These are phyloP conservation scores for Drosophila prosaltans DNA, from an alignment of 1,140 invertebrate species.

Conservation along the genomic window DNA sequence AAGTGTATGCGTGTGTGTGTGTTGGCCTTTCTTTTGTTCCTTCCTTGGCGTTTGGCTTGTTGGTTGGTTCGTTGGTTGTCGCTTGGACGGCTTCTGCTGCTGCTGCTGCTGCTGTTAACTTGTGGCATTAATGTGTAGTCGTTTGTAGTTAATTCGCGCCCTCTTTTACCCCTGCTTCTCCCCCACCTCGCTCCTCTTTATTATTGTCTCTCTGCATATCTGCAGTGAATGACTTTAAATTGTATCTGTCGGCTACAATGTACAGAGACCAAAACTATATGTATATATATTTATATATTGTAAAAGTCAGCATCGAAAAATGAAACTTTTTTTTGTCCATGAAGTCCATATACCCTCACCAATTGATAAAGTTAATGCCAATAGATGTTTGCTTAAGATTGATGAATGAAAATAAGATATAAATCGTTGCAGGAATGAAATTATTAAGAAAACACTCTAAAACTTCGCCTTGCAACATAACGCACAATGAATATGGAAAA, in stretches of 20 bases:
- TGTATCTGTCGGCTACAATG: constrained; percentile 69
- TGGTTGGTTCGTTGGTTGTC: constrained; percentile 45
- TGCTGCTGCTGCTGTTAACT: constrained; percentile 68
- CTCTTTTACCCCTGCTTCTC: constrained; percentile 40
- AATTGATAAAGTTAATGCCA: not conserved
- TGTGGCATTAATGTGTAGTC: constrained; percentile 81
- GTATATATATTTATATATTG: not conserved
- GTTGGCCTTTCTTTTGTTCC: constrained; percentile 24
- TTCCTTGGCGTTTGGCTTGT: constrained; percentile 26
- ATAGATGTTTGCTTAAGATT: too few species aligned
- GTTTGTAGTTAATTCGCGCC: constrained; percentile 79
- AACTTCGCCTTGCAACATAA: too few species aligned
- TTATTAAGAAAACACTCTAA: too few species aligned
- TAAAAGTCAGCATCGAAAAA: constrained; percentile 40
- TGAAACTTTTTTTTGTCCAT: constrained; percentile 5
- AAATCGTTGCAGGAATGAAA: too few species aligned
- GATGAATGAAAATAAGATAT: too few species aligned
- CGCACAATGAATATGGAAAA: too few species aligned
- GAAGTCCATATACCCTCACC: constrained; percentile 6
- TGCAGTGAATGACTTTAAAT: constrained; percentile 78
- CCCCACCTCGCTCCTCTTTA: constrained; percentile 1
- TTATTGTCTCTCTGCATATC: constrained; percentile 34
- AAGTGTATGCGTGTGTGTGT: constrained; percentile 8
- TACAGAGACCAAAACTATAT: constrained; percentile 44
- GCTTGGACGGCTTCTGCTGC: constrained; percentile 79